Evolutionary conservation across 2,888 invertebrate genomes (phyloP).

Genomic region (Timandra comae): DNA sequence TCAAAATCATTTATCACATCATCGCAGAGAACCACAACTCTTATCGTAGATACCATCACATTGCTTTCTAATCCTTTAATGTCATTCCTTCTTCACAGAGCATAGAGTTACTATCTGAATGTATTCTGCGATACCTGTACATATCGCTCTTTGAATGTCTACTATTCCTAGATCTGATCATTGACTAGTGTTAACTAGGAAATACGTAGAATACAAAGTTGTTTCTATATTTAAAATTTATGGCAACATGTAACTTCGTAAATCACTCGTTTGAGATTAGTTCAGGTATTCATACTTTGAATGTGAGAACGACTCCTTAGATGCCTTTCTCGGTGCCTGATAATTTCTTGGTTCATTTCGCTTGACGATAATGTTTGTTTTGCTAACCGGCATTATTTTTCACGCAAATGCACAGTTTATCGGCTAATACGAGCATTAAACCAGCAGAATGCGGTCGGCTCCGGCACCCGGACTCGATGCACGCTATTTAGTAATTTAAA

Average conservation of each 20-base stretch:
- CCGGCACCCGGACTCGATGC: constrained; percentile 27
- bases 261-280: constrained; percentile 10
- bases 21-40: constrained; percentile 11
- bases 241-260: constrained; percentile 11
- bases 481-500: constrained; percentile 58
- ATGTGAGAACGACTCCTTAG: constrained; percentile 16
- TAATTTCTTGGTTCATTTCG: constrained; percentile 39
- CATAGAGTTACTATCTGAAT: constrained; percentile 1
- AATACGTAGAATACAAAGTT: too few species aligned
- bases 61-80: constrained; percentile 7
- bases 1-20: constrained; percentile 28
- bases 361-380: constrained; percentile 45
- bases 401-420: constrained; percentile 53
- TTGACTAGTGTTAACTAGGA: constrained; percentile 15
- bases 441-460: constrained; percentile 42
- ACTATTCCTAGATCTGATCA: constrained; percentile 24
- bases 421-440: constrained; percentile 47
- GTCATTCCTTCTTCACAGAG: not conserved
- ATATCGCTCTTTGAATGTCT: constrained; percentile 11
- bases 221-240: constrained; percentile 8
- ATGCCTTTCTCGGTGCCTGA: constrained; percentile 19
- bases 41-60: constrained; percentile 12
- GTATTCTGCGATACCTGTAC: constrained; percentile 14
- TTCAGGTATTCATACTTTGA: constrained; percentile 9
- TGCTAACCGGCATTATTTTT: constrained; percentile 52